phyloP scores from a whole-genome alignment of 2,888 invertebrate species.

The Coelopa pilipes region DNA sequence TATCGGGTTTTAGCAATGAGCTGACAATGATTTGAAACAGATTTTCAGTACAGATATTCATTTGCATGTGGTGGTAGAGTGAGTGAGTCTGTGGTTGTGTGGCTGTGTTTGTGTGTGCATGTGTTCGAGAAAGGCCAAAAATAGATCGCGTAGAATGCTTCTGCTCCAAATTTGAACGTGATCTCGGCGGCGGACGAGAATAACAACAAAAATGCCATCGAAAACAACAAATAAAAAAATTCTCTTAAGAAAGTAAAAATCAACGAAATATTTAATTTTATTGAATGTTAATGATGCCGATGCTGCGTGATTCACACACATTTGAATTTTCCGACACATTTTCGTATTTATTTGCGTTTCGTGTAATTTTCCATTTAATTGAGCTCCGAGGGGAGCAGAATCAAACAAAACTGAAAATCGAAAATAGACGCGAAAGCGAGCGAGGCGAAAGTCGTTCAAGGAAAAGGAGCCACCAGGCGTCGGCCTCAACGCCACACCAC shows the following conservation, averaged over 20 bases:
- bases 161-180: conserved; percentile 36
- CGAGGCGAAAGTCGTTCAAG: conserved; percentile 1
- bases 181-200: conserved; percentile 7
- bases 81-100: conserved; percentile 7
- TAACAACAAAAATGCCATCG: no score
- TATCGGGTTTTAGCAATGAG: conserved; percentile 18
- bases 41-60: conserved; percentile 13
- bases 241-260: background rate
- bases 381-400: background rate
- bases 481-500: background rate
- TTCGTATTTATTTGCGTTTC: background rate
- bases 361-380: background rate
- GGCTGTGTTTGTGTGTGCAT: conserved; percentile 25
- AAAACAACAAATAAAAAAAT: background rate
- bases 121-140: conserved; percentile 30
- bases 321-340: background rate
- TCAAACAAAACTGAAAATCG: background rate
- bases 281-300: background rate
- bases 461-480: background rate
- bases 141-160: conserved; percentile 35
- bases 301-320: background rate
- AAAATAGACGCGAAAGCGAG: background rate
- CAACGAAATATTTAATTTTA: background rate
- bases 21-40: conserved; percentile 32
- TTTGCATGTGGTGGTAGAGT: no score